These are phyloP conservation scores for Leptogaster cylindrica DNA, from an alignment of 2,888 invertebrate species.

Conservation along the genomic window DNA sequence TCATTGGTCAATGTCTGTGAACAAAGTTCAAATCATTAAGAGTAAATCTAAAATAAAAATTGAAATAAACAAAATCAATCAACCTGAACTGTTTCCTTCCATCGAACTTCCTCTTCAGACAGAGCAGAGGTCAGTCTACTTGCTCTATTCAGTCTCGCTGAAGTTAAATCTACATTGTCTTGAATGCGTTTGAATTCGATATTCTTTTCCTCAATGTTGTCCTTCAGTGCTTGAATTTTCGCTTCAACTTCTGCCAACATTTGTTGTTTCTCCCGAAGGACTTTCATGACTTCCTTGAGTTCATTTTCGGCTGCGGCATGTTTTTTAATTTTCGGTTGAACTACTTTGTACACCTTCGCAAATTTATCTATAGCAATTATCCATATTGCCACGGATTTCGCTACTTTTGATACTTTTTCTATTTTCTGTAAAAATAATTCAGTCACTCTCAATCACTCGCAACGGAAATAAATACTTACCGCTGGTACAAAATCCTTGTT, in stretches of 20 bases:
- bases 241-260: constrained; percentile 83
- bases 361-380: constrained; percentile 90
- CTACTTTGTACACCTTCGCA: constrained; percentile 82
- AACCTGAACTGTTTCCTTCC: constrained; percentile 74
- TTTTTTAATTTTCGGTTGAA: constrained; percentile 84
- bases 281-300: constrained; percentile 75
- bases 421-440: constrained; percentile 65
- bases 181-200: constrained; percentile 76
- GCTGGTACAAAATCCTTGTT: constrained; percentile 87
- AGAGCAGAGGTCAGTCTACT: constrained; percentile 76
- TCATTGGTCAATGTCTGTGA: constrained; percentile 69
- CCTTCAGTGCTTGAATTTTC: constrained; percentile 63
- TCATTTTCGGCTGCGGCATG: constrained; percentile 80
- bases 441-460: neutral
- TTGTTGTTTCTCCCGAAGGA: constrained; percentile 80
- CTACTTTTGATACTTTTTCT: constrained; percentile 85
- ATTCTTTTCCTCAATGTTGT: constrained; percentile 75
- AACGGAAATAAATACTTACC: constrained; percentile 54
- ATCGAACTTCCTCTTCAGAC: constrained; percentile 83
- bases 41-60: neutral
- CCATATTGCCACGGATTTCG: constrained; percentile 91
- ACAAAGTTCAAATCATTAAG: constrained; percentile 7
- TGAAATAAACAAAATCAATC: neutral
- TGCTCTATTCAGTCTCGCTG: constrained; percentile 79
- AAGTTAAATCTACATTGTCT: constrained; percentile 77